Evolutionary conservation across 2,888 invertebrate species (phyloP).

Genomic region (Rhorus exstirpatorius): DNA sequence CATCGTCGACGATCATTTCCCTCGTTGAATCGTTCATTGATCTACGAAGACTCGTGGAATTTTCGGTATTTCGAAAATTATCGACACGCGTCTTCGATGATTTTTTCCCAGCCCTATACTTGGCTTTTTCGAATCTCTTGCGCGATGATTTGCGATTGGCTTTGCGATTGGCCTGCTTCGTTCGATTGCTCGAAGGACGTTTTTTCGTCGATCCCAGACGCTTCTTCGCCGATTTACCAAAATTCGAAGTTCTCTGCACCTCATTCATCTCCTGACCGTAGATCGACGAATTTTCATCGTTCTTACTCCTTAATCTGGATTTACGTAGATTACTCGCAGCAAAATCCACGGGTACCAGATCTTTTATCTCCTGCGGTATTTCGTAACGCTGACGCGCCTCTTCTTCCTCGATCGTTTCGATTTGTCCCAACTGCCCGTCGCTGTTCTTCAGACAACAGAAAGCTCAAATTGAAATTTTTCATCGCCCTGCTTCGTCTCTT

Average conservation of each 20-base stretch:
- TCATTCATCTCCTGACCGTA: background rate
- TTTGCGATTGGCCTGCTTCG: conserved; percentile 10
- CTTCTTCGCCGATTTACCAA: conserved; percentile 7
- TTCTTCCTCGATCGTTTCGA: conserved; percentile 1
- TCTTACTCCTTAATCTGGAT: conserved; percentile 35
- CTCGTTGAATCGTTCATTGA: background rate
- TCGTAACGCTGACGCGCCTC: conserved; percentile 7
- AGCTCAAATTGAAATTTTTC: background rate
- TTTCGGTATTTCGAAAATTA: background rate
- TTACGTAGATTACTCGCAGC: conserved; percentile 57
- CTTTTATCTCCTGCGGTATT: conserved; percentile 51
- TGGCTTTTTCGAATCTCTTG: conserved; percentile 5
- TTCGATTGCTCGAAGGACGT: conserved; percentile 13
- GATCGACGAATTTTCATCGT: background rate
- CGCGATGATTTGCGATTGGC: background rate
- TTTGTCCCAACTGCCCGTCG: conserved; percentile 24
- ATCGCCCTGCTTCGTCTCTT: background rate
- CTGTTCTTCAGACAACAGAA: conserved; percentile 63
- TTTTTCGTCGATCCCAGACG: too few relatives aligned
- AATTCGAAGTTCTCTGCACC: background rate
- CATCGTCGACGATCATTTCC: background rate
- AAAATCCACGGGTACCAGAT: conserved; percentile 60
- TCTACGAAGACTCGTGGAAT: background rate
- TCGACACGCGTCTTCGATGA: conserved; percentile 5
- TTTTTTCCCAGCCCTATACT: conserved; percentile 2